Percentiles rank a stretch among this genome's conserved stretches.
Evolutionary conservation across 2,113 vertebrate species (phyloP).

Genomic region (Bagarius yarrelli): DNA sequence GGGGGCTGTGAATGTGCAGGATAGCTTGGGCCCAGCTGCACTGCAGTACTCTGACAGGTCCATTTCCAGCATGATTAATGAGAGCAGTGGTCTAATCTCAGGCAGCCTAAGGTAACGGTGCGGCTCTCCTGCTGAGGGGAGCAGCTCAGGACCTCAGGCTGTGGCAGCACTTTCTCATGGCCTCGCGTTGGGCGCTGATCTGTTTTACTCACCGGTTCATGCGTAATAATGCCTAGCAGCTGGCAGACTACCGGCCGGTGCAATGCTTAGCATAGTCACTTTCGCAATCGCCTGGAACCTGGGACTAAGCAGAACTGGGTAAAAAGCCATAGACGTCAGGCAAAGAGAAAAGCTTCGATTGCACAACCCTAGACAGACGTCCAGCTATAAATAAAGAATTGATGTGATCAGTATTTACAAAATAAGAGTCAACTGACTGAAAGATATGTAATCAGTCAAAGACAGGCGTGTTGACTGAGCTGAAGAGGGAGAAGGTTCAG

Average conservation of each 20-base stretch:
- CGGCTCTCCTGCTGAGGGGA: conserved; percentile 26
- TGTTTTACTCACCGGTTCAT: not conserved
- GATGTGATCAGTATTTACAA: not conserved
- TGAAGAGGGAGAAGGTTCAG: not conserved
- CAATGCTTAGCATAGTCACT: not conserved
- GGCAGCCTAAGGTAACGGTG: conserved; percentile 45
- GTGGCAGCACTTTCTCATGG: not conserved
- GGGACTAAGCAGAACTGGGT: not conserved
- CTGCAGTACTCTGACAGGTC: conserved; percentile 51
- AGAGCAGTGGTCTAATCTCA: conserved; percentile 45
- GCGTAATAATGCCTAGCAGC: not conserved
- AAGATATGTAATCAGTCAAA: not conserved
- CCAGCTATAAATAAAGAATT: not conserved
- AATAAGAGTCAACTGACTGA: not conserved
- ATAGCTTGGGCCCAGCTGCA: conserved; percentile 31
- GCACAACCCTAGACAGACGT: not conserved
- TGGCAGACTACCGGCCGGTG: not conserved
- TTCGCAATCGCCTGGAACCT: not conserved
- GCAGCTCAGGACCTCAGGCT: conserved; percentile 20
- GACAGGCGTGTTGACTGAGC: not conserved
- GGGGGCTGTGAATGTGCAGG: conserved; percentile 31
- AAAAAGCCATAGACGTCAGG: conserved; percentile 2
- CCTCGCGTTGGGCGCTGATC: not conserved
- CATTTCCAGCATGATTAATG: conserved; percentile 57
- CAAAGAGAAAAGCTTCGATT: conserved; percentile 18